Base-by-base conservation (phyloP, 2,797 vertebrate species). In the Danio choprae region DNA sequence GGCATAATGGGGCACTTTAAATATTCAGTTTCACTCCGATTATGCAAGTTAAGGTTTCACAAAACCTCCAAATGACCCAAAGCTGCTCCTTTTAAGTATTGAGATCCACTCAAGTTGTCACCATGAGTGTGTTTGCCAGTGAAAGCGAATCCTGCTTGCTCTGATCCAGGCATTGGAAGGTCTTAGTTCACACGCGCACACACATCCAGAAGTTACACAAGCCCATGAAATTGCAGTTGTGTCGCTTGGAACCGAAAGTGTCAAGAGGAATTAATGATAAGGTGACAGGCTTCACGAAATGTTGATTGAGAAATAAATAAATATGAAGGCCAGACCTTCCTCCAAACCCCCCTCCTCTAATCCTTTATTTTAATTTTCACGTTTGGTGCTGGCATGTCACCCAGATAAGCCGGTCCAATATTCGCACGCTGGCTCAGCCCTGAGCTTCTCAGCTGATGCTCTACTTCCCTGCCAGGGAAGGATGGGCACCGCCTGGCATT, bases 191-290 rank as follows among this genome's bases (percentile, higher is more conserved):
- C 56, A 77, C n/a, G 56, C 10, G 22, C 29, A 3, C 81, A 81
- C 59, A 40, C 55, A 51, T 51, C 76, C 48, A 55, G 29, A 76
- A 81, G 82, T 78, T 81, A 84, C 82, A 83, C 81, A 74, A 87
- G 79, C 80, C 84, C 87, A 91, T 92, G 90, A 92, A 93, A 91
- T 93, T 91, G 89, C 88, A 88, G 88, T 91, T 84, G 84, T 84
- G 84, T 90, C 89, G 53, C 86, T 90, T 29, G 89, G 90, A 91
- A 91, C 89, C 81, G 65, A 86, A 72, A 85, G 87, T 75, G 62
- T 87, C 86, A 86, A 82, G 88, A 87, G 86, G 89, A 88, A 86
- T 89, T 81, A 85, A 64, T 20, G 89, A 91, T 91, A 90, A 90
- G 87, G 86, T 83, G 86, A 87, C 82, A 87, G 79, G 84, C 89